Evolutionary conservation across 1,140 invertebrate genomes (phyloP), one percentile per base, ranked within the genome.

Genomic region (Eriosoma lanigerum): DNA sequence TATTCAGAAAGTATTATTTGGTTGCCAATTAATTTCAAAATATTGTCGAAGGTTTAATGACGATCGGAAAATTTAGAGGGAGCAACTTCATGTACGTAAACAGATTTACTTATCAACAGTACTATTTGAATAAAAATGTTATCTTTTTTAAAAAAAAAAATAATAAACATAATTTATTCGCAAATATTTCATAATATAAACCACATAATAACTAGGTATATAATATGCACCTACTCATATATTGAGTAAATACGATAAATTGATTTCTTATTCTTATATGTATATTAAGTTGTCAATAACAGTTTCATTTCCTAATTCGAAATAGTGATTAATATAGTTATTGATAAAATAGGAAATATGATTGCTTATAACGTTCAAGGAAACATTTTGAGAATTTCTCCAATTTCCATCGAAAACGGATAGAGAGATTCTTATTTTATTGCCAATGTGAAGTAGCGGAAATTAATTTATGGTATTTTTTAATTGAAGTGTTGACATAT

Each of bases 401-500:
- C n/a, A 10, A 44, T 44, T 64, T 64, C 62, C 62, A 64, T 64
- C 19, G 32, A 64, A 64, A 38, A 44, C 32, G 32, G 32, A 29
- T 64, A 21, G 3, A 21, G 32, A 38, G 21, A 6, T 64, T 64
- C 32, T 64, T 38, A 64, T 64, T 60, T 32, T 64, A 64, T 64
- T 3, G 8, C 8, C 15, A 6, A 38, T 19, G 17, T 17, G 29
- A 64, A 17, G 10, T 38, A 13, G 10, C 19, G 32, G 29, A 64
- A n/a, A 38, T 38, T 8, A n/a, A 64, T 64, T 38, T n/a, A 64
- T 38, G 12, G 60, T 64, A 64, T 38, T 64, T 64, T 64, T 64
- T 64, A 64, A 64, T 64, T 64, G 9, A 64, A 3, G 29, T 64
- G 6, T 24, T 64, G 3, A 10, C n/a, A 62, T 32, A 6, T 19